Conservation (phyloP, 2,888 invertebrate species). For the Drosophila buzzatii region DNA sequence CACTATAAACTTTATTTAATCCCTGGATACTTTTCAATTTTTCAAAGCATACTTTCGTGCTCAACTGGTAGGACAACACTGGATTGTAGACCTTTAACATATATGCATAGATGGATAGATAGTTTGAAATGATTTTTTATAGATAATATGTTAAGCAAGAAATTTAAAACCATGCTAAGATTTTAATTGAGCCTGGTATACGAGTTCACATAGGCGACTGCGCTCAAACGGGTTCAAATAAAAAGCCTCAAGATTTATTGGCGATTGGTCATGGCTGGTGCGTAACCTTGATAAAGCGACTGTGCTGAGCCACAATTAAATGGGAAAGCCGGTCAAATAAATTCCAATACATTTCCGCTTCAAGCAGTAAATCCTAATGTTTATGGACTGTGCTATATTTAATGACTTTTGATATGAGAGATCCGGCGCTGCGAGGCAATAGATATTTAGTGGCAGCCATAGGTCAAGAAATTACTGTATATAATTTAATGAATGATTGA, state of each 20-base stretch:
- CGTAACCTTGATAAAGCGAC: conserved; percentile 11
- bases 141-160: neutral
- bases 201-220: conserved; percentile 4
- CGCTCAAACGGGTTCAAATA: conserved; percentile 10
- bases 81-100: too few species aligned
- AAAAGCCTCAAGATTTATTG: conserved; percentile 1
- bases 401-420: neutral
- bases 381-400: neutral
- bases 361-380: neutral
- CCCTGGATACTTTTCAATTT: neutral
- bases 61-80: too few species aligned
- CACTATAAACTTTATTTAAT: neutral
- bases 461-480: neutral
- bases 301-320: conserved; percentile 5
- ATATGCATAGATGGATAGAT: neutral
- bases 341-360: conserved; percentile 3
- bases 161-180: neutral
- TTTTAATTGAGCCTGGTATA: neutral
- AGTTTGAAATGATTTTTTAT: neutral
- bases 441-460: neutral
- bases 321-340: neutral
- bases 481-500: neutral
- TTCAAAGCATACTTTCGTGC: conserved; percentile 39
- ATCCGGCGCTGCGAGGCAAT: neutral
- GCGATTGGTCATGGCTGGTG: conserved; percentile 8